Base-by-base conservation (phyloP, 2,797 vertebrate species). In the Acanthiza pusilla region DNA sequence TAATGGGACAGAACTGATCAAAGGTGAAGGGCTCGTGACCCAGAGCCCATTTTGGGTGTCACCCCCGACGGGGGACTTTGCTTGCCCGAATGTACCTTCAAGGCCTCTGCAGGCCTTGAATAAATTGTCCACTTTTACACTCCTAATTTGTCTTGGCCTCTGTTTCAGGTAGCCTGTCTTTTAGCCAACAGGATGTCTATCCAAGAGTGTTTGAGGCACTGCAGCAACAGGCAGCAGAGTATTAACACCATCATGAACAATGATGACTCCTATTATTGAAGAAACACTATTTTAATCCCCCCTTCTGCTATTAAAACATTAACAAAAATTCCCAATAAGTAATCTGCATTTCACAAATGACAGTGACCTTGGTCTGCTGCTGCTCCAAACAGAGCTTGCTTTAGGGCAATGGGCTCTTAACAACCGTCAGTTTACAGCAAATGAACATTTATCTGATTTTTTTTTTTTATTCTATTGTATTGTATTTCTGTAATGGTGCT, bases 401-500 rank as follows among this genome's bases (percentile, higher is more conserved):
- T 85, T 53, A 96, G 93, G 94, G 94, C 94, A 93, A 88, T 30
- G 40, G 85, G 81, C 80, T 95, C 88, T 91, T 94, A 96, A 95
- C 74, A 96, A 74, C 47, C 4, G 0, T 90, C 83, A 79, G 80
- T 94, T 94, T 94, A 90, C 71, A 96, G 83, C 88, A 95, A 91
- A 95, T 58, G 89, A 94, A 91, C 80, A 88, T 89, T 88, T 90
- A 91, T 94, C 83, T 94, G 95, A 76, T 79, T 91, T 93, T 95
- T n/a, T n/a, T 78, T 45, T 78, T 68, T 71, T 45, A 84, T 92
- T 95, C 87, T 93, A 90, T 91, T 90, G 42, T 75, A 95, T 94
- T 93, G 94, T 94, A 96, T 93, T 96, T 96, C 93, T 91, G 94
- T 94, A 96, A 96, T 96, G 89, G 89, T 91, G 89, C 89, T 96